A percentile compares a stretch with the other conserved stretches of the same genome.
phyloP scores from a whole-genome alignment of 2,888 invertebrate genomes.

The Axea sp. region DNA sequence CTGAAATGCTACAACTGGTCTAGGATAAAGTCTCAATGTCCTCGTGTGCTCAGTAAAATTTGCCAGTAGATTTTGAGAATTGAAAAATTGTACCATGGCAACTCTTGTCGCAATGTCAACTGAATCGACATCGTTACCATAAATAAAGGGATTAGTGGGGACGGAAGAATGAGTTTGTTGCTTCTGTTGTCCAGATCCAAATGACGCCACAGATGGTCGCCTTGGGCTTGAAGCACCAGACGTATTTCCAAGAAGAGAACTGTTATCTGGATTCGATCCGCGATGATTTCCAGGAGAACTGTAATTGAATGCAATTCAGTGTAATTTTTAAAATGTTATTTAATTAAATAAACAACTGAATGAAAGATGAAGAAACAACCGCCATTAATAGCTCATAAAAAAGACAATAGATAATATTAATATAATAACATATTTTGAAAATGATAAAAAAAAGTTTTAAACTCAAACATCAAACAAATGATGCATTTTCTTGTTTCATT shows the following conservation, averaged over 20 bases:
- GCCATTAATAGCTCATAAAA: too few species aligned
- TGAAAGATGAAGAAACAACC: too few species aligned
- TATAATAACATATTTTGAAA: neutral
- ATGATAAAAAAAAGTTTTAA: neutral
- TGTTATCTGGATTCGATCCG: constrained; percentile 71
- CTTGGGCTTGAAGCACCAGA: constrained; percentile 75
- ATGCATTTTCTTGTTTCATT: too few species aligned
- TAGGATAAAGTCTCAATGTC: constrained; percentile 95
- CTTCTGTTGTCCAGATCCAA: constrained; percentile 67
- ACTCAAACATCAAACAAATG: too few species aligned
- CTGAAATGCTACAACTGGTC: constrained; percentile 99
- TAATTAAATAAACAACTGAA: too few species aligned
- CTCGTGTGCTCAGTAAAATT: constrained; percentile 99
- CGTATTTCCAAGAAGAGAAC: constrained; percentile 72
- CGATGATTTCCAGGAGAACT: constrained; percentile 79
- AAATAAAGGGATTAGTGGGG: constrained; percentile 91
- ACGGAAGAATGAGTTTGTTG: constrained; percentile 61
- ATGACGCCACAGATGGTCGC: constrained; percentile 75
- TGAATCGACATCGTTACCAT: constrained; percentile 96
- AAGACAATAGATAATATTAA: too few species aligned
- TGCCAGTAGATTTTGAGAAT: constrained; percentile 96
- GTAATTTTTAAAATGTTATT: too few species aligned
- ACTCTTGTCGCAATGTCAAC: constrained; percentile 99
- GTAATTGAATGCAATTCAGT: constrained; percentile 13
- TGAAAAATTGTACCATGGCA: constrained; percentile 99